Evolutionary conservation across 2,797 vertebrate genomes (phyloP).

Genomic region (Sphenopsis melanotis): DNA sequence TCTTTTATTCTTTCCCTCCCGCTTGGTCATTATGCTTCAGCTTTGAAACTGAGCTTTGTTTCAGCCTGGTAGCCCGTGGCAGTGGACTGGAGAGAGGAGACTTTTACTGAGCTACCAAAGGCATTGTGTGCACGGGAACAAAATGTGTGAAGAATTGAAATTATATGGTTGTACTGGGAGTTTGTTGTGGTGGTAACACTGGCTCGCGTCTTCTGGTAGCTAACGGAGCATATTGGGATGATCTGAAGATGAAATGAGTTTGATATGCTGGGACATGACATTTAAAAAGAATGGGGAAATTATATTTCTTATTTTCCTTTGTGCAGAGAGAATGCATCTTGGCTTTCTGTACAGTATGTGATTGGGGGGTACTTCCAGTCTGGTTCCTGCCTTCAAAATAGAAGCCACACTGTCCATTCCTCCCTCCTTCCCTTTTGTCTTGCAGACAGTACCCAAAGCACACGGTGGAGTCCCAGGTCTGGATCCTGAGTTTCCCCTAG

Average conservation of each 20-base stretch:
- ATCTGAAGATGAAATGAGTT: constrained; percentile 25
- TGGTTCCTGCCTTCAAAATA: not conserved
- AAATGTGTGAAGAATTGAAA: constrained; percentile 66
- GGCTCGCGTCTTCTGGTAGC: not conserved
- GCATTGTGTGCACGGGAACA: constrained; percentile 19
- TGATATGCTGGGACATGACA: constrained; percentile 30
- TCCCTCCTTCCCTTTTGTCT: not conserved
- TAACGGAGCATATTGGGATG: not conserved
- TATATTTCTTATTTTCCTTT: constrained; percentile 37
- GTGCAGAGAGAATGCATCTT: not conserved
- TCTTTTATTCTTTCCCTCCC: constrained; percentile 22
- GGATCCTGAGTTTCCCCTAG: not conserved
- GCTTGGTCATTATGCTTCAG: constrained; percentile 33
- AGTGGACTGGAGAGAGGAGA: constrained; percentile 15
- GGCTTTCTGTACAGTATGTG: not conserved
- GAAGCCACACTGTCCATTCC: not conserved
- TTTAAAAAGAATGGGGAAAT: constrained; percentile 33
- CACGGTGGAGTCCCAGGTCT: rapidly evolving
- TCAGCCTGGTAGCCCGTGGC: constrained; percentile 53
- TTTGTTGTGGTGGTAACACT: constrained; percentile 25
- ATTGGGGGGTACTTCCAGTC: not conserved
- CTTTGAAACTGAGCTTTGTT: constrained; percentile 65
- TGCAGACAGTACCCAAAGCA: not conserved
- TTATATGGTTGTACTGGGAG: constrained; percentile 49
- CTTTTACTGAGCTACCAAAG: constrained; percentile 22